Conservation (phyloP, 1,140 invertebrate species). For the Lepidurus packardi region DNA sequence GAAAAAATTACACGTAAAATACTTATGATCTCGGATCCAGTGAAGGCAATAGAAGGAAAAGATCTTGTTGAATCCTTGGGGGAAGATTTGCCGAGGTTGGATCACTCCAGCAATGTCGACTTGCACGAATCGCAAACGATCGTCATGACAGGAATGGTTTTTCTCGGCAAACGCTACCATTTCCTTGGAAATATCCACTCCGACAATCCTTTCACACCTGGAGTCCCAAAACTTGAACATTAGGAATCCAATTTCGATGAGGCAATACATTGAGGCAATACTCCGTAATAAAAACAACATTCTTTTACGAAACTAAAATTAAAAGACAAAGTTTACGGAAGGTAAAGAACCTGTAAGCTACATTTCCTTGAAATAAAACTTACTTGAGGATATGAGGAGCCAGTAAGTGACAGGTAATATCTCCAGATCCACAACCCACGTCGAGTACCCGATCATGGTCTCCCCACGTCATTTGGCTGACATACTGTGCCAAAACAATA, state of each 20-base stretch:
- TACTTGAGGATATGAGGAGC: conserved; percentile 54
- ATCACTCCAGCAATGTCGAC: conserved; percentile 57
- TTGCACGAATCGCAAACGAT: conserved; percentile 53
- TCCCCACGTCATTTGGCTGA: conserved; percentile 54
- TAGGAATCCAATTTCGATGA: not conserved
- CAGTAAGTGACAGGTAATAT: conserved; percentile 62
- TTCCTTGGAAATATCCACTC: conserved; percentile 61
- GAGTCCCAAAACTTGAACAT: not conserved
- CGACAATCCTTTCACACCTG: conserved; percentile 41
- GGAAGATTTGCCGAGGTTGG: conserved; percentile 41
- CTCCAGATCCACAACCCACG: conserved; percentile 71
- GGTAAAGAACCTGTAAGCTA: not conserved
- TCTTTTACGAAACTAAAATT: not conserved
- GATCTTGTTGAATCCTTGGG: conserved; percentile 56
- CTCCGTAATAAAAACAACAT: not conserved
- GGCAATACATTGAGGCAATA: not conserved
- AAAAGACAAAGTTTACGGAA: not conserved
- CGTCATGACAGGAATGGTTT: conserved; percentile 45
- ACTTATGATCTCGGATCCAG: conserved; percentile 70
- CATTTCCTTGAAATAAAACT: conserved; percentile 8
- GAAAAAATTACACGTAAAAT: conserved; percentile 40
- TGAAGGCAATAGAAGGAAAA: conserved; percentile 77
- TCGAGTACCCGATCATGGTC: conserved; percentile 57
- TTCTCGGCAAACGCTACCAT: conserved; percentile 63
- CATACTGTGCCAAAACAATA: conserved; percentile 60